Base-by-base conservation (phyloP, 2,113 vertebrate genomes). In the Orycteropus afer region DNA sequence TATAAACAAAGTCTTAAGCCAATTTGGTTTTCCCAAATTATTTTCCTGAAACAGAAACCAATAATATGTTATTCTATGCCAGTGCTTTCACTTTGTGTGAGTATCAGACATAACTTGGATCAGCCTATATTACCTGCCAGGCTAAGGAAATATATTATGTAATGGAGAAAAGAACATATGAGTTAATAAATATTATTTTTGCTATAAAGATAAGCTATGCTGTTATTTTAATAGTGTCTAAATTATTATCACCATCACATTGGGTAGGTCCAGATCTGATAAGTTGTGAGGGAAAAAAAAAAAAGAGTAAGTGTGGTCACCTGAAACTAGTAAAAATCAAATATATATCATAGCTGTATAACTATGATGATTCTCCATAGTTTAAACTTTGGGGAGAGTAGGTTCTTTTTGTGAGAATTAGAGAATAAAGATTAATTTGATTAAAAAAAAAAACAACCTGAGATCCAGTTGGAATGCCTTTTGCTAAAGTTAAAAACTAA, bases 311-410 rank as follows among this genome's bases (percentile, higher is more conserved):
- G 47, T 69, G 40, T 42, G 69, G n/a, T 81, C 74, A 37, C 49
- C 73, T 92, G 49, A 94, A 88, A 91, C 18, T 40, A 86, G 61
- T 74, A 27, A 71, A 91, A 83, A 79, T 55, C 71, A 74, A 89
- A 55, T 76, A 76, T 42, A 1, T 85, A n/a, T n/a, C 51, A 53
- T 53, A 91, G 29, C 27, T 78, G 51, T 77, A 53, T 69, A 89
- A 57, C 25, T 85, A 34, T 85, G 49, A 76, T 51, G 20, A 89
- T 61, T 45, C 20, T 53, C 57, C 40, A 84, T 3, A 32, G 61
- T 86, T 93, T 73, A 79, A 86, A 55, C 17, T 90, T 13, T 73
- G 74, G 15, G 45, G 88, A 23, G 6, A 25, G 4, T 51, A 27
- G 37, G 49, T 82, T 67, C 25, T 34, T 82, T 77, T 40, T 65